These are phyloP conservation scores for Andrena marginata DNA, from an alignment of 2,888 invertebrate species.

Conservation along the genomic window DNA sequence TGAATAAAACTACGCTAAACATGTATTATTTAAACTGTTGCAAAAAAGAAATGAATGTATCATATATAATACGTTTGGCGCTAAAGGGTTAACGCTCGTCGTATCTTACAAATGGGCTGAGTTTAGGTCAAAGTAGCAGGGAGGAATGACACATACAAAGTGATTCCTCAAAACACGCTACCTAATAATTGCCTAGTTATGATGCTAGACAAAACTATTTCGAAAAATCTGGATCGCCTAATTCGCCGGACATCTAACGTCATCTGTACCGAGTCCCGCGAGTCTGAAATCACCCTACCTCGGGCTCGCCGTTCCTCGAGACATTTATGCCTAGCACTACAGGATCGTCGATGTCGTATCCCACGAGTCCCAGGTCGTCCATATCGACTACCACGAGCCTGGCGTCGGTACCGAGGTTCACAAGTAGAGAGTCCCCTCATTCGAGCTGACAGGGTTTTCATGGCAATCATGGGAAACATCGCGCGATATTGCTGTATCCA, in stretches of 20 bases:
- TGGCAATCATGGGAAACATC: not conserved
- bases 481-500: not conserved
- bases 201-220: too few species aligned
- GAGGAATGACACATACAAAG: too few species aligned
- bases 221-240: not conserved
- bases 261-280: slow-evolving; percentile 14
- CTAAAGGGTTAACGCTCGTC: too few species aligned
- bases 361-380: slow-evolving; percentile 11
- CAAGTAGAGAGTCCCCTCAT: not conserved
- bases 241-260: not conserved
- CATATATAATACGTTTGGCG: too few species aligned
- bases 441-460: not conserved
- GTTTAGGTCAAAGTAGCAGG: too few species aligned
- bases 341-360: slow-evolving; percentile 5
- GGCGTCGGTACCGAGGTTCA: not conserved
- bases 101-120: too few species aligned
- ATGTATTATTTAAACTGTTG: too few species aligned
- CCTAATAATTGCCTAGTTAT: too few species aligned
- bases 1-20: too few species aligned
- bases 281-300: not conserved
- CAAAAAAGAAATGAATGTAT: too few species aligned
- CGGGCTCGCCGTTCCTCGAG: not conserved
- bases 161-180: too few species aligned
- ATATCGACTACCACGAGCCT: slow-evolving; percentile 3
- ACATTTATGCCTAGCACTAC: slow-evolving; percentile 1